These are phyloP conservation scores for Rhinopomastus cyanomelas DNA, from an alignment of 2,113 vertebrate species.

Conservation along the genomic window DNA sequence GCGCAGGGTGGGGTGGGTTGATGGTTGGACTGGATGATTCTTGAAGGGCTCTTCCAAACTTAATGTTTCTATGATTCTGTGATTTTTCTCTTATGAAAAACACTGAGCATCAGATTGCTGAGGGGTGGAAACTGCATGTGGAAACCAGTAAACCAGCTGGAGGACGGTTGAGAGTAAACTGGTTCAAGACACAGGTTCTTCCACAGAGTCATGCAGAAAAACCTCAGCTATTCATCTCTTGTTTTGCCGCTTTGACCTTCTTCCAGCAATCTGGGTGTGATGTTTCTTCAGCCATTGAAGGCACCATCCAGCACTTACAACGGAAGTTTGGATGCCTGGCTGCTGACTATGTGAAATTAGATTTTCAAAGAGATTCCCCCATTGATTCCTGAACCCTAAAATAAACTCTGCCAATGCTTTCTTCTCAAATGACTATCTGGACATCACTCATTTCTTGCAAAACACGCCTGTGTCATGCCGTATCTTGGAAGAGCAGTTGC, in stretches of 20 bases:
- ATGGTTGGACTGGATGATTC: no score
- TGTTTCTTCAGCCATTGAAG: not conserved
- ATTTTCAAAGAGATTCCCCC: not conserved
- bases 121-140: not conserved
- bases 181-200: not conserved
- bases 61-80: no score
- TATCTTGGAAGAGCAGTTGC: slow-evolving; percentile 20
- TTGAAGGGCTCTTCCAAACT: no score
- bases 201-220: not conserved
- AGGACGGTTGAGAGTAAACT: not conserved
- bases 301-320: not conserved
- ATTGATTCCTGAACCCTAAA: not conserved
- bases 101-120: not conserved
- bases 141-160: not conserved
- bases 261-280: not conserved
- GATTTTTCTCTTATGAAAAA: not conserved
- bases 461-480: not conserved
- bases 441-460: slow-evolving; percentile 11
- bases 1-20: no score
- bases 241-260: not conserved
- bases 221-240: not conserved
- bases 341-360: not conserved
- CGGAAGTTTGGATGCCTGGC: not conserved
- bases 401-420: not conserved
- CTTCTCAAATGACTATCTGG: slow-evolving; percentile 24